A percentile compares a stretch with the other conserved stretches of the same genome.
phyloP scores from a whole-genome alignment of 2,888 invertebrate species.

The Miltochrista miniata region DNA sequence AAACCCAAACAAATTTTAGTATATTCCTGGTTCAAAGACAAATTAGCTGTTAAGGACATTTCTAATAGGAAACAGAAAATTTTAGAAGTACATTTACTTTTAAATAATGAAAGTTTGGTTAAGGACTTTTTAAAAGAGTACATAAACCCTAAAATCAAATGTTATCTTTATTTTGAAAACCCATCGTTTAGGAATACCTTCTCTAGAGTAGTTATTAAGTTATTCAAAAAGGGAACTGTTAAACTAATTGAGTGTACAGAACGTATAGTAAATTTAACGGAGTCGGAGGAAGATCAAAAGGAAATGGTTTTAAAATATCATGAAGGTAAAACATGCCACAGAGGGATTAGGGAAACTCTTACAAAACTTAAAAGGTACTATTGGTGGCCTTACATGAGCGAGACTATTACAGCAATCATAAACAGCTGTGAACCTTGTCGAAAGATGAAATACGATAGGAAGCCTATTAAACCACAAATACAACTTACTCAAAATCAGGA shows the following conservation, averaged over 20 bases:
- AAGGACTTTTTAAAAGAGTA: no score
- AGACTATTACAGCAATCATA: background rate
- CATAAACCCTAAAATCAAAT: background rate
- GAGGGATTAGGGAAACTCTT: background rate
- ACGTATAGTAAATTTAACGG: background rate
- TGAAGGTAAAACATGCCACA: background rate
- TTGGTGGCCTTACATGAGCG: background rate
- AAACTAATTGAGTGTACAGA: background rate
- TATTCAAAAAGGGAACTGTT: no score
- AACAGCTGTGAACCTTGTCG: background rate
- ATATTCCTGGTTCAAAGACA: no score
- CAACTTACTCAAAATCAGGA: conserved; percentile 32
- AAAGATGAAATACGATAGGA: conserved; percentile 4
- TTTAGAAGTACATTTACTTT: no score
- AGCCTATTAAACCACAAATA: conserved; percentile 29
- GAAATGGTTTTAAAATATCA: background rate
- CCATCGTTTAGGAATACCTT: conserved; percentile 3
- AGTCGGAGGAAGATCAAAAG: background rate
- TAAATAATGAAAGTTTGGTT: no score
- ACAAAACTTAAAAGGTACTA: background rate
- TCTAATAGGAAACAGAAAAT: no score
- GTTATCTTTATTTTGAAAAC: conserved; percentile 23
- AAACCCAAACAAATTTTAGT: background rate
- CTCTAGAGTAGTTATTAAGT: no score
- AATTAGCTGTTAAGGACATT: no score